phyloP scores from a whole-genome alignment of 2,888 invertebrate genomes.

The Deilephila porcellus region DNA sequence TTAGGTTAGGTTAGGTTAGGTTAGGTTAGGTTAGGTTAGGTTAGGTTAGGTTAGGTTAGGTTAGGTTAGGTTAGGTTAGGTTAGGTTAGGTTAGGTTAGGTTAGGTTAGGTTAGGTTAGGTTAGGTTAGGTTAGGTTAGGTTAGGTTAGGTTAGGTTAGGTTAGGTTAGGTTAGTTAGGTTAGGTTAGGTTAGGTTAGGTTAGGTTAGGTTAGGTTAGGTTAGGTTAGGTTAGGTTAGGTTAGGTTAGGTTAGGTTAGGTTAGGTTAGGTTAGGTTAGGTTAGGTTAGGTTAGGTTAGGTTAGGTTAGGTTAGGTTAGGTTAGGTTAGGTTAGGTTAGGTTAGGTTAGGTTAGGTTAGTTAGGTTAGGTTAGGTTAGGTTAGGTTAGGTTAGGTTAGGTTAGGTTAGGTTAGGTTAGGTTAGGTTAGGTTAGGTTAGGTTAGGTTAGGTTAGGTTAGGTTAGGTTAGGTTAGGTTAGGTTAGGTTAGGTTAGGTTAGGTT shows the following conservation, averaged over 20 bases:
- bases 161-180: slow-evolving; percentile 30
- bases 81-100: slow-evolving; percentile 32
- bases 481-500: slow-evolving; percentile 36
- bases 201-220: slow-evolving; percentile 15
- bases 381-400: slow-evolving; percentile 24
- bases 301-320: slow-evolving; percentile 6
- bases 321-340: slow-evolving; percentile 27
- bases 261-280: slow-evolving; percentile 28
- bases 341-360: slow-evolving; percentile 27
- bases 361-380: slow-evolving; percentile 17
- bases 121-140: slow-evolving; percentile 30
- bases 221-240: slow-evolving; percentile 30
- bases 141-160: slow-evolving; percentile 30
- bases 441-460: slow-evolving; percentile 33
- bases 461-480: slow-evolving; percentile 32
- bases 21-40: slow-evolving; percentile 29
- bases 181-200: slow-evolving; percentile 30
- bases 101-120: slow-evolving; percentile 32
- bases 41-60: slow-evolving; percentile 25
- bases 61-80: slow-evolving; percentile 32
- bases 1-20: slow-evolving; percentile 17
- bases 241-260: slow-evolving; percentile 31
- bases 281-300: slow-evolving; percentile 27
- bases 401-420: slow-evolving; percentile 23
- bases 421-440: slow-evolving; percentile 26